A percentile compares a stretch with the other conserved stretches of the same genome.
Conservation (phyloP, 1,140 invertebrate genomes). For the Thaumetopoea pityocampa region DNA sequence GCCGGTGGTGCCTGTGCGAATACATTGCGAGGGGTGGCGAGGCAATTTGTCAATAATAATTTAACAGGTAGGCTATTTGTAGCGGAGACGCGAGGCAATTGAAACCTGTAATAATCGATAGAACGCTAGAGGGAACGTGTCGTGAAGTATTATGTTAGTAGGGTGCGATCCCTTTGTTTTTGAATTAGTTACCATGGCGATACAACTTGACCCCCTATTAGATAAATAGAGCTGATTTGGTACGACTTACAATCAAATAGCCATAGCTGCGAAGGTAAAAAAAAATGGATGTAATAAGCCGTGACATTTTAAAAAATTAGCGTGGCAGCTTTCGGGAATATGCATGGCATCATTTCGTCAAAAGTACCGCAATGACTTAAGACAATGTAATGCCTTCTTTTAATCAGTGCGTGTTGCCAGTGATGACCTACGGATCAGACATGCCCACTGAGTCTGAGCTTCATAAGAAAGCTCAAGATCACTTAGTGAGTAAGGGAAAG, state of each 20-base stretch:
- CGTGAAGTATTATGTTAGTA: conserved; percentile 12
- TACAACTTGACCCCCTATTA: conserved; percentile 21
- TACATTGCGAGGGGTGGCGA: conserved; percentile 6
- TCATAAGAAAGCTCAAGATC: too few relatives aligned
- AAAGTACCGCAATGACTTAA: too few relatives aligned
- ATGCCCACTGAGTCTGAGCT: too few relatives aligned
- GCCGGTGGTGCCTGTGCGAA: conserved; percentile 8
- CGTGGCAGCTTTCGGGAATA: too few relatives aligned
- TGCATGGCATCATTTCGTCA: too few relatives aligned
- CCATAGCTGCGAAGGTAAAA: too few relatives aligned
- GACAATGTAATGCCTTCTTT: too few relatives aligned
- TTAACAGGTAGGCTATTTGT: conserved; percentile 15
- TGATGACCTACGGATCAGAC: too few relatives aligned
- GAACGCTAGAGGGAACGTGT: conserved; percentile 1
- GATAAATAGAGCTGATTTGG: conserved; percentile 5
- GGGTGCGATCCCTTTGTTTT: conserved; percentile 41
- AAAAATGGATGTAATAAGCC: too few relatives aligned
- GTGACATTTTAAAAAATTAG: too few relatives aligned
- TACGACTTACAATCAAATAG: conserved; percentile 2
- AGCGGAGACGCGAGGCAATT: conserved; percentile 7
- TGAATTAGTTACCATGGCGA: conserved; percentile 29
- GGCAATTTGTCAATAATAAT: conserved; percentile 17
- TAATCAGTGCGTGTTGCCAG: too few relatives aligned
- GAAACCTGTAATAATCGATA: not conserved
- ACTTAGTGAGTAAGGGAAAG: too few relatives aligned